Evolutionary conservation across 2,113 vertebrate species (phyloP).

Genomic region (Pipra filicauda): DNA sequence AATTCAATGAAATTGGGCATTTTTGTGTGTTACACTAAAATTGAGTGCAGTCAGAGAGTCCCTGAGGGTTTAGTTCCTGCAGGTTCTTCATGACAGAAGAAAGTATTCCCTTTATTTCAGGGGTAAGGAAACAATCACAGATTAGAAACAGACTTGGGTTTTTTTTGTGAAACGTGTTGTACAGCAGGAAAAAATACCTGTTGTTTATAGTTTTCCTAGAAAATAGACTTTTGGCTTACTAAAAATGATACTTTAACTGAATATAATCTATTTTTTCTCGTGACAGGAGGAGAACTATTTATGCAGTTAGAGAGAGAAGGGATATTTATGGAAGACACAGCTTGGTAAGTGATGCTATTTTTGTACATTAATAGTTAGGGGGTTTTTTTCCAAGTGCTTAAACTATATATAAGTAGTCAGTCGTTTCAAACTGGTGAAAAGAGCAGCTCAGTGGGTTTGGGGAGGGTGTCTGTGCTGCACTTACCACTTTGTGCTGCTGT

Average conservation of each 20-base stretch:
- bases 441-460: neutral
- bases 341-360: conserved; percentile 84
- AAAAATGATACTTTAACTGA: conserved; percentile 16
- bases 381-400: neutral
- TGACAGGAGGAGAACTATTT: conserved; percentile 95
- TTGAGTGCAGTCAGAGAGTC: neutral
- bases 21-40: neutral
- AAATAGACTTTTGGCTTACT: neutral
- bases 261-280: conserved; percentile 1
- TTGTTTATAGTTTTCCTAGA: neutral
- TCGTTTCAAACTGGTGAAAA: neutral
- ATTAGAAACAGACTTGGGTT: neutral
- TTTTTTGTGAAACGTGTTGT: neutral
- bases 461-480: neutral
- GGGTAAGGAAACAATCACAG: neutral
- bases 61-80: neutral
- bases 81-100: neutral
- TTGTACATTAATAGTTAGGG: conserved; percentile 3
- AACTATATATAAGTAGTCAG: neutral
- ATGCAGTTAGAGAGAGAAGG: conserved; percentile 98
- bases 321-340: conserved; percentile 99
- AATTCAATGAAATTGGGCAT: neutral
- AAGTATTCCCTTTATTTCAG: neutral
- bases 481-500: neutral
- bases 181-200: neutral